Evolutionary conservation across 2,113 vertebrate species (phyloP).

Genomic region (Rhagologus leucostigma): DNA sequence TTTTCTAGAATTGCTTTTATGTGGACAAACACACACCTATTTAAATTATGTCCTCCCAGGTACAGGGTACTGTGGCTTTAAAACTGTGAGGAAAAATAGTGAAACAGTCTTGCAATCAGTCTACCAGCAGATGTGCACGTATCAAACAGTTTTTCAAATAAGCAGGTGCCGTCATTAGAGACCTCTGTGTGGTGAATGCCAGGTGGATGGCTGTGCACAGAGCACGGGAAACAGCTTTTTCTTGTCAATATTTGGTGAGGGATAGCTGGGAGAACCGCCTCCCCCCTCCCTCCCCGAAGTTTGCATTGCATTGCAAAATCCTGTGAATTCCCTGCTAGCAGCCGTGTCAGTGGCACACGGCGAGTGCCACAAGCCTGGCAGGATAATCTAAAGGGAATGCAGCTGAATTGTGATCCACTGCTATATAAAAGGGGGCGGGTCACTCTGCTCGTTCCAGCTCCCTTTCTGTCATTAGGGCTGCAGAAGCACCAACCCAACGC

Average conservation of each 20-base stretch:
- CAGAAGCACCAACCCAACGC: conserved; percentile 6
- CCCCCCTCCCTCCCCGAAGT: background rate
- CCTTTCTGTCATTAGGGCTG: conserved; percentile 33
- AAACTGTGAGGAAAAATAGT: background rate
- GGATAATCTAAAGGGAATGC: background rate
- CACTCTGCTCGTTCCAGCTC: background rate
- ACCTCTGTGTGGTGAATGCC: background rate
- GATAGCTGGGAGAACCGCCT: background rate
- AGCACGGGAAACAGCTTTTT: background rate
- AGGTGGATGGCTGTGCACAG: background rate
- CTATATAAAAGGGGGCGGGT: conserved; percentile 45
- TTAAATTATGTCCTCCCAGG: background rate
- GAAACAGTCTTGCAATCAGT: background rate
- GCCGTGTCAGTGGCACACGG: background rate
- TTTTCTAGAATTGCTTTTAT: background rate
- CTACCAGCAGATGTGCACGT: background rate
- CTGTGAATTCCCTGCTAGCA: background rate
- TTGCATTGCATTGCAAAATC: background rate
- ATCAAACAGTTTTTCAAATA: background rate
- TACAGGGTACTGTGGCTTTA: background rate
- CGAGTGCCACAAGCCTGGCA: background rate
- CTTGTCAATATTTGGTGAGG: background rate
- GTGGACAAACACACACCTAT: background rate
- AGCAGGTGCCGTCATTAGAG: background rate
- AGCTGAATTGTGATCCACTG: background rate